These are phyloP conservation scores for Nephrotoma flavescens DNA, from an alignment of 2,888 invertebrate genomes.

Conservation along the genomic window DNA sequence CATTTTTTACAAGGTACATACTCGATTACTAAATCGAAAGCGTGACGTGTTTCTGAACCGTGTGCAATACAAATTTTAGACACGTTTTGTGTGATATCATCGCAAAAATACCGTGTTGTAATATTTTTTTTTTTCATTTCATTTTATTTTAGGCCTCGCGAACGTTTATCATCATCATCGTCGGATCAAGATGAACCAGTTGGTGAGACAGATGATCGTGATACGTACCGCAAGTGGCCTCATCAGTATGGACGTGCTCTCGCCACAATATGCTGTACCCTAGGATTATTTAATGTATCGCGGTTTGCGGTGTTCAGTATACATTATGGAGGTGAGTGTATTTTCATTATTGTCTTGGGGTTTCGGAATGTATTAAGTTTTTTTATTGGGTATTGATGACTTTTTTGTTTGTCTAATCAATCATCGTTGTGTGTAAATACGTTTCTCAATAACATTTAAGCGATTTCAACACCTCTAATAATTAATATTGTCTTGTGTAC, in stretches of 20 bases:
- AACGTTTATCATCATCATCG: constrained; percentile 10
- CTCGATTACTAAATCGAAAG: not conserved
- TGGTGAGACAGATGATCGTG: not conserved
- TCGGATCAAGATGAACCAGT: constrained; percentile 8
- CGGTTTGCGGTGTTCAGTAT: constrained; percentile 75
- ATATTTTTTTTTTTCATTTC: not conserved
- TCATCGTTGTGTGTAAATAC: not conserved
- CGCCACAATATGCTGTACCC: constrained; percentile 69
- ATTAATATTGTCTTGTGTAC: not conserved
- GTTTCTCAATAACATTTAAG: not conserved
- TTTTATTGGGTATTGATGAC: not conserved
- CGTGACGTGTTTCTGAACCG: not conserved
- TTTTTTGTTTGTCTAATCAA: not conserved
- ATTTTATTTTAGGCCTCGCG: not conserved
- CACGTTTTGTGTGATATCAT: not conserved
- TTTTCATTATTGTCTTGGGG: no score
- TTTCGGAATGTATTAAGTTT: not conserved
- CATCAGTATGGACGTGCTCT: constrained; percentile 62
- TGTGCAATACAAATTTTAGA: no score
- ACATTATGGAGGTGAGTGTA: constrained; percentile 60
- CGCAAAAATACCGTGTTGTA: not conserved
- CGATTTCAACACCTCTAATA: not conserved
- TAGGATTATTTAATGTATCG: constrained; percentile 79
- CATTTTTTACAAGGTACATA: not conserved
- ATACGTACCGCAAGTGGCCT: constrained; percentile 39